phyloP scores from a whole-genome alignment of 2,113 vertebrate species.

The Sakesphorus luctuosus region DNA sequence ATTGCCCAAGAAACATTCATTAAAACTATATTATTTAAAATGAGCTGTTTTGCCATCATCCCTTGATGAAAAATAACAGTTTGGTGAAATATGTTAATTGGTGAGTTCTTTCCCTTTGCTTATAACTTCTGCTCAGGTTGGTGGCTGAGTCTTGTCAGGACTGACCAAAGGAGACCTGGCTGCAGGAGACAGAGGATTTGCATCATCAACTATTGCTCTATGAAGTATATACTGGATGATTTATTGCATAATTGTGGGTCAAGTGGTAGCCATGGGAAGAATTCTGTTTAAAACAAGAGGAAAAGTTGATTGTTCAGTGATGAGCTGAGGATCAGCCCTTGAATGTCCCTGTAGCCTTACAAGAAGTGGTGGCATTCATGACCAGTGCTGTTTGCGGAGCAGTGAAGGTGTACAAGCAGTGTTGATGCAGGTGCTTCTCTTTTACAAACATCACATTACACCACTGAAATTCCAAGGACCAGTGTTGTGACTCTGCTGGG shows the following conservation, averaged over 20 bases:
- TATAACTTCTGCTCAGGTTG: background rate
- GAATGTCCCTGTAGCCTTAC: background rate
- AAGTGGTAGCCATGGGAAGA: background rate
- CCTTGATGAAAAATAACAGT: background rate
- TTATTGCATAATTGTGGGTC: background rate
- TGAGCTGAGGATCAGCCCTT: background rate
- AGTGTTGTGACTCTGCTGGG: background rate
- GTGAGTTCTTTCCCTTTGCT: background rate
- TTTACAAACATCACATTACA: background rate
- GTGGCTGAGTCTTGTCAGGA: background rate
- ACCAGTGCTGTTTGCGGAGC: background rate
- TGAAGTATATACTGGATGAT: background rate
- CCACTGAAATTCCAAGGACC: background rate
- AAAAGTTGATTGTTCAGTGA: background rate
- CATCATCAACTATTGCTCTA: background rate
- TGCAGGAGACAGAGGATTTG: background rate
- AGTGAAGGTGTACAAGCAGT: background rate
- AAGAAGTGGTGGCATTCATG: background rate
- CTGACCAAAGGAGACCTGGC: background rate
- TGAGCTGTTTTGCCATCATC: background rate
- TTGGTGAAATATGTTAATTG: background rate
- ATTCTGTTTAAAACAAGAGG: background rate
- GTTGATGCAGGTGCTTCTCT: background rate
- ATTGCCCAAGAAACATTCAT: background rate
- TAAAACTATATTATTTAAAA: background rate